phyloP scores from a whole-genome alignment of 53 echinoderm and acorn worm genomes.

The Temnopleurus reevesii region DNA sequence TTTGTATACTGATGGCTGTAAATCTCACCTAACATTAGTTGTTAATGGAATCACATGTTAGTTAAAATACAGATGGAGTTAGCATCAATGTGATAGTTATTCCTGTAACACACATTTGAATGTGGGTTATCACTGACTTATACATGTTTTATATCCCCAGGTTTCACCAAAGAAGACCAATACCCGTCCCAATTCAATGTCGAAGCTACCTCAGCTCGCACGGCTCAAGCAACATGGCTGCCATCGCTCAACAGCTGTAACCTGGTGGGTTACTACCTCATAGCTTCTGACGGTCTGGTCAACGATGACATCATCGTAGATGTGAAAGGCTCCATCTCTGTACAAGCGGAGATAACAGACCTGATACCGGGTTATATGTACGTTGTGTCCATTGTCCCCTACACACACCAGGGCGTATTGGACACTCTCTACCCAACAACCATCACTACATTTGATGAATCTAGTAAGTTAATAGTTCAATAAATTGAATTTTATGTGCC shows the following conservation, averaged over 20 bases:
- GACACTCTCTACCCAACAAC: neutral
- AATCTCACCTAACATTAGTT: no score
- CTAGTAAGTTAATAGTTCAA: constrained; percentile 56
- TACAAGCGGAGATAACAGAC: constrained; percentile 37
- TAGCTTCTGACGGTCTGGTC: constrained; percentile 58
- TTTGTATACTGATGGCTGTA: no score
- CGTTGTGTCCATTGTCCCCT: constrained; percentile 60
- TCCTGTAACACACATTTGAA: no score
- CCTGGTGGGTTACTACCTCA: constrained; percentile 74
- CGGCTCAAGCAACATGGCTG: constrained; percentile 60
- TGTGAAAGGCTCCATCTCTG: constrained; percentile 23
- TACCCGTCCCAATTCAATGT: constrained; percentile 64
- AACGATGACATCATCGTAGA: constrained; percentile 20
- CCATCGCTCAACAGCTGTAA: constrained; percentile 66
- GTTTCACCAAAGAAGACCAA: constrained; percentile 62
- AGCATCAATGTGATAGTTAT: no score
- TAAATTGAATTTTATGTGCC: no score
- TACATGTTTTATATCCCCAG: neutral
- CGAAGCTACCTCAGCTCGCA: constrained; percentile 54
- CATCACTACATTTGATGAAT: constrained; percentile 49
- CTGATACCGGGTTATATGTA: constrained; percentile 56
- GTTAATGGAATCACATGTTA: no score
- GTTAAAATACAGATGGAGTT: no score
- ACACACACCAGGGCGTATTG: constrained; percentile 51
- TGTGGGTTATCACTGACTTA: no score